Conservation (phyloP, 2,888 invertebrate species). For the Orthonevra nobilis region DNA sequence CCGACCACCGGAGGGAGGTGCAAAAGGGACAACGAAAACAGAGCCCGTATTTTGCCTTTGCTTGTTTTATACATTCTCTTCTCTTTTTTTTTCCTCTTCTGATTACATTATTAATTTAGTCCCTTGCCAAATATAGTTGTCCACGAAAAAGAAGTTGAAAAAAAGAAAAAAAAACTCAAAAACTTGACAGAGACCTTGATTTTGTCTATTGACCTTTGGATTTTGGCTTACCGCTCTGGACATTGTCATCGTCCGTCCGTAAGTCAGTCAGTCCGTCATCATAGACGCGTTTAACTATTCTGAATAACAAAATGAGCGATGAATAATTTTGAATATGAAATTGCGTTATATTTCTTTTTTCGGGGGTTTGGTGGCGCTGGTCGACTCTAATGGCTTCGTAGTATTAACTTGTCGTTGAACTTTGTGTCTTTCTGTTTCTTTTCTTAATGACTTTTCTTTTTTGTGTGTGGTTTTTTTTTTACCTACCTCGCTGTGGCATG, state of each 20-base stretch:
- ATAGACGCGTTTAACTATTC: background rate
- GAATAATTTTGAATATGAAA: slow-evolving; percentile 61
- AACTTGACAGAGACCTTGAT: slow-evolving; percentile 74
- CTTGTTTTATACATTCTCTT: slow-evolving; percentile 8
- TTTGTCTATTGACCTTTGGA: slow-evolving; percentile 77
- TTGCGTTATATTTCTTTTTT: too few species aligned
- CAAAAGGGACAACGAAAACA: slow-evolving; percentile 29
- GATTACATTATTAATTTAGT: slow-evolving; percentile 42
- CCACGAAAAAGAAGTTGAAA: background rate
- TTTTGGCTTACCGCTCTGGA: slow-evolving; percentile 32
- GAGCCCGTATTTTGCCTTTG: slow-evolving; percentile 18
- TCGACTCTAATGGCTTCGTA: slow-evolving; percentile 29
- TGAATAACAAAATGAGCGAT: slow-evolving; percentile 2
- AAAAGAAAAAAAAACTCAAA: background rate
- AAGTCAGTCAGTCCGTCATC: background rate
- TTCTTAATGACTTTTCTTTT: background rate
- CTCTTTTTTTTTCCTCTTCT: background rate
- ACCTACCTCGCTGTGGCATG: slow-evolving; percentile 6
- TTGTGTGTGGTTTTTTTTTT: slow-evolving; percentile 9
- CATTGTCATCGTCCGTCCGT: slow-evolving; percentile 5
- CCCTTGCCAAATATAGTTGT: slow-evolving; percentile 39
- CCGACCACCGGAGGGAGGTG: background rate
- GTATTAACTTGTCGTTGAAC: slow-evolving; percentile 59
- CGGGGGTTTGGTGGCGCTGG: slow-evolving; percentile 10
- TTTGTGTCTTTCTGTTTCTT: slow-evolving; percentile 23